Percentiles rank a stretch among this genome's conserved stretches.
Evolutionary conservation across 2,888 invertebrate species (phyloP).

Genomic region (Chironomus riparius): DNA sequence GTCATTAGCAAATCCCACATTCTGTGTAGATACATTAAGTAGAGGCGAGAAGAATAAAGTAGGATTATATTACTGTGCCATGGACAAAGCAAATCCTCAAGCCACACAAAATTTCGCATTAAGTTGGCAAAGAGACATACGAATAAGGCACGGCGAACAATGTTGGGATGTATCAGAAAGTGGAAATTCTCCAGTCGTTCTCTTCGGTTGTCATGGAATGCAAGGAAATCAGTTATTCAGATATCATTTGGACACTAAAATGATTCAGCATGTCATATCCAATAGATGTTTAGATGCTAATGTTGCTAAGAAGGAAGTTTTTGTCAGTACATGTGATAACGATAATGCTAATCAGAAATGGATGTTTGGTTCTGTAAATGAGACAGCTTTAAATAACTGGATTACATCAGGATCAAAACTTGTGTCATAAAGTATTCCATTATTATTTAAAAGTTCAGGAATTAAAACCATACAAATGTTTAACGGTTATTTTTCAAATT

Average conservation of each 20-base stretch:
- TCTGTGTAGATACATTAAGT: conserved; percentile 63
- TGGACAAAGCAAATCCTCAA: conserved; percentile 34
- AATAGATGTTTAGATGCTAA: conserved; percentile 6
- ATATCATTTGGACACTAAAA: conserved; percentile 47
- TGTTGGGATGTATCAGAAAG: conserved; percentile 80
- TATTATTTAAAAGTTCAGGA: background rate
- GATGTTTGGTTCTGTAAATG: conserved; percentile 16
- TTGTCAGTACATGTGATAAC: conserved; percentile 8
- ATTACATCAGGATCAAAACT: background rate
- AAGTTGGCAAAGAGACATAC: conserved; percentile 34
- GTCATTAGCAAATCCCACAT: conserved; percentile 50
- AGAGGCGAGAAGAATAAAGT: conserved; percentile 36
- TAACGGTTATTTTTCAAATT: no score
- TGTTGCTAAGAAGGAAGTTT: background rate
- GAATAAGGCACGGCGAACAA: conserved; percentile 50
- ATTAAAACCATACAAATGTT: no score
- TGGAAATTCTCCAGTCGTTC: conserved; percentile 60
- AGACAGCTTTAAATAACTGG: conserved; percentile 19
- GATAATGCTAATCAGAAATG: conserved; percentile 6
- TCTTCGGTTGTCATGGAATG: conserved; percentile 83
- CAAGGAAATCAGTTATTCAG: conserved; percentile 91
- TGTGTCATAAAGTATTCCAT: background rate
- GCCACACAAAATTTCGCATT: conserved; percentile 36
- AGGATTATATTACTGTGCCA: conserved; percentile 36
- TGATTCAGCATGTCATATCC: conserved; percentile 2